Base-by-base conservation (phyloP, 2,888 invertebrate genomes). In the Epinotia bilunana region DNA sequence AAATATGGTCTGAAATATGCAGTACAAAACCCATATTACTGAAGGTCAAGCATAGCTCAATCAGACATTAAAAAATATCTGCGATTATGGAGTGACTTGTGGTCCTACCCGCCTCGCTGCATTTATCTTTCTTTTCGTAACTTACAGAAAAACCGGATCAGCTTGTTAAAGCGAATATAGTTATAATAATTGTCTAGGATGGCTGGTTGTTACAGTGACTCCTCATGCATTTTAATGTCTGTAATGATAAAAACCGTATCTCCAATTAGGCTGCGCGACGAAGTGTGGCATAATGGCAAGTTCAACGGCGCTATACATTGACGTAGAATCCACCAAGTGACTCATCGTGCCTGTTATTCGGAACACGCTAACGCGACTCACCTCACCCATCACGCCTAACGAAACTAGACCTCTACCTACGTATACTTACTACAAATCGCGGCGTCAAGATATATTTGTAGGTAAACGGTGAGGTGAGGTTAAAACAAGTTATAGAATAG, bases 221-320 rank as follows among this genome's bases (percentile, higher is more conserved):
- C 68, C 63, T 73, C 76, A 65, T 65, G 55, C 82, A 83, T 80
- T 82, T 83, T 84, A 83, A 83, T 86, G 83, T 83, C 82, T 82
- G 84, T 83, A 80, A 83, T 83, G 80, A 83, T 80, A 86, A 74
- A 85, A 90, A 88, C 86, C 81, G 88, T 87, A 84, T 80, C 81
- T 80, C 84, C 85, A 90, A 90, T 91, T 90, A 91, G 84, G 83
- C 81, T 79, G 87, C 80, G 87, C 87, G 86, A 81, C 86, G 84
- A 82, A 86, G 86, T 87, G 87, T 87, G 81, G 79, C 79, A 82
- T 84, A 85, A 86, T 83, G 82, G 85, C 77, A 79, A 78, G 89
- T 88, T 87, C 86, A 87, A 80, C 82, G 80, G 81, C 80, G 82
- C 80, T 82, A n/a, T n/a, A 82, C 84, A 82, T 83, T 85, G 85